Evolutionary conservation across 1,140 invertebrate genomes (phyloP), one percentile per base, ranked within the genome.

Genomic region (Drosophila neocordata): DNA sequence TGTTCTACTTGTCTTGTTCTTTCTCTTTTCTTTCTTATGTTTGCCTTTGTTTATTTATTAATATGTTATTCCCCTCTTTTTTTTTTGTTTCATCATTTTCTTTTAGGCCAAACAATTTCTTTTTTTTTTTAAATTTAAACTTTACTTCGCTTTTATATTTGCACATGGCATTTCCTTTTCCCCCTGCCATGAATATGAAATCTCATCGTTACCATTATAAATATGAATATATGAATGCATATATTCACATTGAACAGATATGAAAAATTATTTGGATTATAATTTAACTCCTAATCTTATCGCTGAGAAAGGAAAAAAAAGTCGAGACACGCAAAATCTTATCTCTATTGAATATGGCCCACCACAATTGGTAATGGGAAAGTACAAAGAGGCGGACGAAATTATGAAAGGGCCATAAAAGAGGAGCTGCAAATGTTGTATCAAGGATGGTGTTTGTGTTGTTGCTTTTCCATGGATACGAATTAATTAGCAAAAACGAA

Each of bases 241-340:
- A 55, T 24, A 51, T 22, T 27, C 44, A 34, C 41, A 35, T 35
- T 52, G 41, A 18, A 24, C 55, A 66, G 51, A 35, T 31, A 20
- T 55, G 22, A 38, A 37, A 31, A 11, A 65, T 37, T 75, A 68
- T 62, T 61, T 51, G 57, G 38, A 75, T 75, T 62, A 75, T 68
- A 75, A 75, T 75, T 75, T 51, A 53, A 68, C 61, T 37, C 71
- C 5, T 56, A 75, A 75, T 75, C 72, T 75, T 58, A 75, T 75
- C 72, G 4, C 9, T 20, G 44, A 15, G 24, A 24, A 31, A 31
- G 7, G 7, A 31, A 15, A 44, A 31, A 15, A 34, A 15, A 56
- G 15, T 15, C 11, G 27, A 48, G 41, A 48, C 41, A 15, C 6
- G 2, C 15, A 34, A 53, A 48, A 31, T 58, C 64, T 65, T 59